These are phyloP conservation scores for Campoletis raptor DNA, from an alignment of 2,888 invertebrate genomes.

Conservation along the genomic window DNA sequence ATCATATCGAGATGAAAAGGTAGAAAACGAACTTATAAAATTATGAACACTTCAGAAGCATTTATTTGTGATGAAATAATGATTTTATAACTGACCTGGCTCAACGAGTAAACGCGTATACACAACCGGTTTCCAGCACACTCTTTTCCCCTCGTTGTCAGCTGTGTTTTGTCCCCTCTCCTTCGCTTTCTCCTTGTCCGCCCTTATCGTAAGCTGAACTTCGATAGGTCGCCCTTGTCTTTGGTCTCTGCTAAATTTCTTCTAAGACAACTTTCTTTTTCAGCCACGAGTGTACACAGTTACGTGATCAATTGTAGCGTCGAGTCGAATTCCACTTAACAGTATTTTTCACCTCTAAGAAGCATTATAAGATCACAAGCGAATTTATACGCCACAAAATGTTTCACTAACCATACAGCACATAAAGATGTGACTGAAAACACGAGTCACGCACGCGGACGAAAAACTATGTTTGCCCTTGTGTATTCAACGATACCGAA, in stretches of 20 bases:
- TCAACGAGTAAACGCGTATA: conserved; percentile 49
- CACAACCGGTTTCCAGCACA: conserved; percentile 47
- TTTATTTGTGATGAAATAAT: conserved; percentile 25
- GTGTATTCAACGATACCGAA: background rate
- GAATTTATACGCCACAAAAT: background rate
- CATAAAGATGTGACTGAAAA: background rate
- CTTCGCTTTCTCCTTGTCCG: background rate
- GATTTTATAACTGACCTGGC: conserved; percentile 63
- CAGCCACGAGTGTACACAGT: background rate
- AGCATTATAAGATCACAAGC: background rate
- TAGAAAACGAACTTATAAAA: background rate
- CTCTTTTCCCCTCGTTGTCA: conserved; percentile 35
- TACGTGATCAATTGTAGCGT: background rate
- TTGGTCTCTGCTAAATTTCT: background rate
- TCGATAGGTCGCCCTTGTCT: background rate
- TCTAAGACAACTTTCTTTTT: background rate
- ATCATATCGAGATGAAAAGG: background rate
- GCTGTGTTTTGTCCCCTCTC: conserved; percentile 29
- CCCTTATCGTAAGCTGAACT: background rate
- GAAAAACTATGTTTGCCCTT: background rate
- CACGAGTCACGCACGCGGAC: background rate
- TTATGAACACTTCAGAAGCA: background rate
- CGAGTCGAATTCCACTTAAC: background rate
- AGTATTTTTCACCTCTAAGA: background rate
- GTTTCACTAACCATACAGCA: background rate